A percentile compares a stretch with the other conserved stretches of the same genome.
Evolutionary conservation across 1,140 invertebrate genomes (phyloP).

Genomic region (Atta colombica): DNA sequence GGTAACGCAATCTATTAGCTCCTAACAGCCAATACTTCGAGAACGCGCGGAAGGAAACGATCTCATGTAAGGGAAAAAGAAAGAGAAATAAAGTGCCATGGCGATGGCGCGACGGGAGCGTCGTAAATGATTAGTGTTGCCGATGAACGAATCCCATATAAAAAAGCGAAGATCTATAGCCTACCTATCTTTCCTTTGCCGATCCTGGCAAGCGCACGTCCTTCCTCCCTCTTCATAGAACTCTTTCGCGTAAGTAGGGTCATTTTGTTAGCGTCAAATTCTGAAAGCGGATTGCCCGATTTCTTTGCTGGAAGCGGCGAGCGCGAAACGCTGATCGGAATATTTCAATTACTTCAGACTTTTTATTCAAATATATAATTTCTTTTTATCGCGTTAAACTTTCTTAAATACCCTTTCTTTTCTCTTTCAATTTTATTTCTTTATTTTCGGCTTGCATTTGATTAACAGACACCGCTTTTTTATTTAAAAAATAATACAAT

Average conservation of each 20-base stretch:
- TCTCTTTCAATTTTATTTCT: not conserved
- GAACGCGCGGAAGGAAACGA: constrained; percentile 73
- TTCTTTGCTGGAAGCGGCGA: constrained; percentile 13
- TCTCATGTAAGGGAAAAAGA: constrained; percentile 54
- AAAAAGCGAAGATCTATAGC: constrained; percentile 58
- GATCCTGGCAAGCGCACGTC: constrained; percentile 34
- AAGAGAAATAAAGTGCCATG: constrained; percentile 61
- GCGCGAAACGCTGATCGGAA: constrained; percentile 21
- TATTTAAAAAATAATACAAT: too few species aligned
- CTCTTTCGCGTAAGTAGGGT: constrained; percentile 50
- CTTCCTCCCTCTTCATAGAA: constrained; percentile 51
- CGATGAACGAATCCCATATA: constrained; percentile 39
- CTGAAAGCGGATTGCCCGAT: constrained; percentile 54
- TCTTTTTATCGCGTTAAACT: not conserved
- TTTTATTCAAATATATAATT: not conserved
- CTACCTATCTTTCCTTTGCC: constrained; percentile 41
- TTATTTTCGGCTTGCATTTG: not conserved
- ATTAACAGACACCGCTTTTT: not conserved
- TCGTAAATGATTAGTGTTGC: constrained; percentile 77
- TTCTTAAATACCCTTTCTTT: not conserved
- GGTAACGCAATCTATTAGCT: constrained; percentile 86
- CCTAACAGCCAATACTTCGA: constrained; percentile 85
- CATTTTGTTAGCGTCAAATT: constrained; percentile 65
- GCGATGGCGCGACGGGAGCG: constrained; percentile 56
- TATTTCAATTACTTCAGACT: constrained; percentile 41